Evolutionary conservation across 2,888 invertebrate species (phyloP), one percentile per base, ranked within the genome.

Genomic region (Thymelicus sylvestris): DNA sequence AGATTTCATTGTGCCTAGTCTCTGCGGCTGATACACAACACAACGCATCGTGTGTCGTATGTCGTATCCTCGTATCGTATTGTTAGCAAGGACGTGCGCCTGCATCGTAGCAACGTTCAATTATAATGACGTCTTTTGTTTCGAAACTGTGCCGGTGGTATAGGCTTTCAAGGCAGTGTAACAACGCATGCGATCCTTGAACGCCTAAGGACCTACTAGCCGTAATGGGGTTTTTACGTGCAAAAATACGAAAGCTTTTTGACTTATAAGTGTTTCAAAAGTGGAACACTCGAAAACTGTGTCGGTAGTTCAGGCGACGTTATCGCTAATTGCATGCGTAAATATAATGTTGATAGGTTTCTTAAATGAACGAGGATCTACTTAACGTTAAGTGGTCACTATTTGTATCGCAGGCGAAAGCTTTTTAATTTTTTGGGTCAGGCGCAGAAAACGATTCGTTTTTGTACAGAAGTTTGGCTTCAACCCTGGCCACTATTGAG

Each of bases 51-150:
- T n/a, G n/a, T n/a, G n/a, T 4, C 39, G 64, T 6, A 38, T 52
- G 38, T 15, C 60, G 39, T 19, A 19, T 19, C 19, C 19, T 31
- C 31, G 31, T 31, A 31, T 31, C 31, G 31, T 55, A 52, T 65
- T 52, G 38, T 52, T 64, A 52, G 65, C 7, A 55, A 38, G 48
- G 65, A 65, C 65, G 65, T 65, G 39, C 13, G 64, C 64, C 6
- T 50, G 50, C 50, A 50, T 52, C 65, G 39, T 66, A 15, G 68
- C 63, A 48, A 64, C 69, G 64, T 70, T 70, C 69, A 65, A 65
- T 65, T 70, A 65, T 70, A 70, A 70, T 60, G 69, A 70, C 69
- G 69, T 70, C 69, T 70, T 70, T 70, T 70, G 69, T 70, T 52
- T 65, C 48, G 64, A 57, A 65, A 70, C 69, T 64, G 69, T 65